phyloP scores from a whole-genome alignment of 2,797 vertebrate genomes.

The Crypturellus tataupa region DNA sequence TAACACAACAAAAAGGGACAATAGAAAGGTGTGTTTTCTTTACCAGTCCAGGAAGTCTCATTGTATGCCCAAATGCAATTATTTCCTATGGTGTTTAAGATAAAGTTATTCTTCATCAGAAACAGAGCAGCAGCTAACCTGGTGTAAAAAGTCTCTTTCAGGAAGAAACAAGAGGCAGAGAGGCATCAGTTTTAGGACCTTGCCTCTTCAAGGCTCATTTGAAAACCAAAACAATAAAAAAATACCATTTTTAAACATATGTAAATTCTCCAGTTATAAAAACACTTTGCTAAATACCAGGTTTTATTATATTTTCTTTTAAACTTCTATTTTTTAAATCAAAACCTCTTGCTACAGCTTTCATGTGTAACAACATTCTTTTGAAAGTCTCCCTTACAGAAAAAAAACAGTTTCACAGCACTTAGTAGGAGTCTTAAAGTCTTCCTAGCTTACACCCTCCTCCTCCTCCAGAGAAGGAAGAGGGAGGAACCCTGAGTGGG shows the following conservation, averaged over 20 bases:
- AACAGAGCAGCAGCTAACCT: not conserved
- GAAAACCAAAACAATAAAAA: not conserved
- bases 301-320: not conserved
- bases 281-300: not conserved
- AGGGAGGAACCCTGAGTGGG: not conserved
- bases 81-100: slow-evolving; percentile 44
- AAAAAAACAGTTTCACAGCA: not conserved
- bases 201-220: not conserved
- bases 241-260: not conserved
- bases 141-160: not conserved
- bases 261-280: not conserved
- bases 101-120: slow-evolving; percentile 28
- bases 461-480: not conserved
- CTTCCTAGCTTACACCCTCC: not conserved
- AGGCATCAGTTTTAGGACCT: not conserved
- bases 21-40: slow-evolving; percentile 72
- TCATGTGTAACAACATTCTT: not conserved
- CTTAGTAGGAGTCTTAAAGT: not conserved
- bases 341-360: not conserved
- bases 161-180: not conserved
- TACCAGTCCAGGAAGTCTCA: slow-evolving; percentile 54
- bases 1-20: slow-evolving; percentile 48
- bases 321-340: not conserved
- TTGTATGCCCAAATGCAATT: slow-evolving; percentile 47
- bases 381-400: not conserved